Percentiles rank a stretch among this genome's conserved stretches.
phyloP scores from a whole-genome alignment of 2,113 vertebrate genomes.

The Poecilia latipinna region DNA sequence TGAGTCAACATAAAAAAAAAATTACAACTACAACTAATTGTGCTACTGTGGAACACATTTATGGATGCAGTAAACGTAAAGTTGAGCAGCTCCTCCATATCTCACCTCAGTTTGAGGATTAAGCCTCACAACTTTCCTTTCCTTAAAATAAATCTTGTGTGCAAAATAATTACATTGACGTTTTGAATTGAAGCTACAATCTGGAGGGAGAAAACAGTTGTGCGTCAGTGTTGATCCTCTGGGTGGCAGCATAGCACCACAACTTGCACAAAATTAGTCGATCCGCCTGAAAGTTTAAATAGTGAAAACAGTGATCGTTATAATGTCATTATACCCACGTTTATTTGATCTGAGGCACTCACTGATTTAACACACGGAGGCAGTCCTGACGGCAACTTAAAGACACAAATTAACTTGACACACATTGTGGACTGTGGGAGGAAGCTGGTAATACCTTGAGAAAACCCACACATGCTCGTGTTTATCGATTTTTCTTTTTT shows the following conservation, averaged over 20 bases:
- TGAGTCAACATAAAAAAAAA: too few species aligned
- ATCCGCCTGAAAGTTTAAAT: not conserved
- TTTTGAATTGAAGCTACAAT: not conserved
- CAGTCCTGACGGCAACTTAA: too few species aligned
- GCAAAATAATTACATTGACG: not conserved
- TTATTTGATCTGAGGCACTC: not conserved
- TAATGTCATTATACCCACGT: too few species aligned
- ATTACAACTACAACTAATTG: too few species aligned
- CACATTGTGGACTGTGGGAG: too few species aligned
- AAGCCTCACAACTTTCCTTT: not conserved
- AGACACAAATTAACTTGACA: too few species aligned
- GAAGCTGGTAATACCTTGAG: too few species aligned
- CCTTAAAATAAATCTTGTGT: too few species aligned
- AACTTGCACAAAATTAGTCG: not conserved
- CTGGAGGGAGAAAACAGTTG: not conserved
- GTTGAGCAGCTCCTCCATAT: not conserved
- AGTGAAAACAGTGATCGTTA: not conserved
- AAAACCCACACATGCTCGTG: not conserved
- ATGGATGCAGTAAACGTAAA: not conserved
- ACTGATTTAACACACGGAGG: not conserved
- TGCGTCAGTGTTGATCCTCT: conserved; percentile 29
- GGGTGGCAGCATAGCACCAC: conserved; percentile 53
- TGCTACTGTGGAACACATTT: too few species aligned
- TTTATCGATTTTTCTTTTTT: not conserved
- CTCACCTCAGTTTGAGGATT: not conserved